Conservation (phyloP, 30 jellyfish, hydroid and myxozoan genomes). For the Catostylus mosaicus region DNA sequence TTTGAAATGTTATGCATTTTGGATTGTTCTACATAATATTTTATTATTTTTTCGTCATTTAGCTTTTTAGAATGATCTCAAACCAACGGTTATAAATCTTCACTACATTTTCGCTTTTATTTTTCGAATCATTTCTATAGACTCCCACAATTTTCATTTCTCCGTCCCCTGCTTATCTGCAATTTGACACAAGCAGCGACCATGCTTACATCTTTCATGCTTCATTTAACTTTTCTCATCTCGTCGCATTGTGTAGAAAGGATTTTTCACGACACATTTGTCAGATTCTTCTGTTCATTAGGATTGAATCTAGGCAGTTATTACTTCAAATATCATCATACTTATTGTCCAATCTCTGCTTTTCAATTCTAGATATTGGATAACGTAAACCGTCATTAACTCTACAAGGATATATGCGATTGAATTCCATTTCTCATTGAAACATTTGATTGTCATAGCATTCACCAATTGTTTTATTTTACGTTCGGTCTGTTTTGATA, state of each 20-base stretch:
- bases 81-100: too few species aligned
- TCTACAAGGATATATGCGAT: constrained; percentile 9
- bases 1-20: too few species aligned
- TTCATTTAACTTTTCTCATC: too few species aligned
- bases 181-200: too few species aligned
- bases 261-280: not conserved
- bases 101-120: too few species aligned
- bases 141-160: not conserved
- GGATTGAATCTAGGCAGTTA: not conserved
- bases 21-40: too few species aligned
- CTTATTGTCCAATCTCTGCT: constrained; percentile 3
- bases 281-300: too few species aligned
- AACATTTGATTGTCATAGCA: constrained; percentile 13
- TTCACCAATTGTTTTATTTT: constrained; percentile 21
- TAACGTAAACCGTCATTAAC: constrained; percentile 12
- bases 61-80: too few species aligned
- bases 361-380: constrained; percentile 22
- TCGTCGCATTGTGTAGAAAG: not conserved
- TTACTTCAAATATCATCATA: constrained; percentile 6
- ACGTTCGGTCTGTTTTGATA: constrained; percentile 62
- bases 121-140: not conserved
- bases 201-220: too few species aligned
- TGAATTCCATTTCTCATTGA: constrained; percentile 53
- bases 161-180: not conserved
- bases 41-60: too few species aligned